Evolutionary conservation across 1,140 invertebrate genomes (phyloP).

Genomic region (Drosophila ironensis): DNA sequence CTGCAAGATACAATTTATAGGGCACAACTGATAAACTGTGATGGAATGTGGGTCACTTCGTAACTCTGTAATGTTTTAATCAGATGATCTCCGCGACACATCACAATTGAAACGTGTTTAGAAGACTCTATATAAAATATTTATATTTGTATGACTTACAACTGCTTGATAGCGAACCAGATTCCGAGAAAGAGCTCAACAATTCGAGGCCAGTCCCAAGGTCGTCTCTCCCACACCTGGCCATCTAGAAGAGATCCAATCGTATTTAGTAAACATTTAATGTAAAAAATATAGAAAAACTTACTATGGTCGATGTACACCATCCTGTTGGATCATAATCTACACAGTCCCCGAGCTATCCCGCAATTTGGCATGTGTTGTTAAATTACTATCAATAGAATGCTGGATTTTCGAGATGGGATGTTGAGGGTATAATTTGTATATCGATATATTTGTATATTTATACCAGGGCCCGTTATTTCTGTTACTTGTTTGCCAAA

Average conservation of each 20-base stretch:
- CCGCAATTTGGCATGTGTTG: background rate
- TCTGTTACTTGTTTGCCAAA: no score
- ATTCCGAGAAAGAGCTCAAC: constrained; percentile 55
- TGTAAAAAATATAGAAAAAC: background rate
- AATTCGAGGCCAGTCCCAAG: constrained; percentile 59
- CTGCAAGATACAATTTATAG: no score
- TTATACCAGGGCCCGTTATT: no score
- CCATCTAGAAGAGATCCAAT: constrained; percentile 44
- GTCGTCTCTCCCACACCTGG: constrained; percentile 70
- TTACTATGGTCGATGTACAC: constrained; percentile 51
- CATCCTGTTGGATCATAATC: constrained; percentile 16
- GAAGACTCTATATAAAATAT: no score
- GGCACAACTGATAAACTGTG: no score
- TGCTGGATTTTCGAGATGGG: background rate
- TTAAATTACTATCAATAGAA: background rate
- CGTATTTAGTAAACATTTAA: no score
- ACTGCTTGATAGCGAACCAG: constrained; percentile 55
- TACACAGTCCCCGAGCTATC: background rate
- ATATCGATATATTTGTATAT: no score
- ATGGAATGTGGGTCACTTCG: no score
- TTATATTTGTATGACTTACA: constrained; percentile 52
- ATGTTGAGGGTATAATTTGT: no score
- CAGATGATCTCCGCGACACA: no score
- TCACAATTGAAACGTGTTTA: no score
- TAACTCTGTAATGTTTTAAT: no score